These are phyloP conservation scores for Mizuhopecten yessoensis DNA, from an alignment of 1,140 invertebrate genomes.

Conservation along the genomic window DNA sequence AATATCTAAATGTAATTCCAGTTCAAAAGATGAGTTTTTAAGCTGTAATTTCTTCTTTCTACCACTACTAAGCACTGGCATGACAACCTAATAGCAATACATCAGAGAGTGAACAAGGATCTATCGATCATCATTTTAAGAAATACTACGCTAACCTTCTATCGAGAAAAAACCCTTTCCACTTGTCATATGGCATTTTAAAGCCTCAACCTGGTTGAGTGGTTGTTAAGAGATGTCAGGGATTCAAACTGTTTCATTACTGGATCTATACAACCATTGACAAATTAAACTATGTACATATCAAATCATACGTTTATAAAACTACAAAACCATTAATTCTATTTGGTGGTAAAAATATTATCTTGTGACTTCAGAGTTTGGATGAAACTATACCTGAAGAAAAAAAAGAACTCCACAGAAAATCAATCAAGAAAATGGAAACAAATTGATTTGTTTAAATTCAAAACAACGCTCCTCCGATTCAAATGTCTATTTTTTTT, in stretches of 20 bases:
- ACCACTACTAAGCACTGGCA: background rate
- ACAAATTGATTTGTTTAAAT: slow-evolving; percentile 36
- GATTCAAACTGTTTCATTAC: background rate
- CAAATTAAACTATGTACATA: slow-evolving; percentile 7
- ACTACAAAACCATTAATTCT: background rate
- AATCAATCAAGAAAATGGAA: slow-evolving; percentile 39
- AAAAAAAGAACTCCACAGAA: background rate
- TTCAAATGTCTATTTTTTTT: slow-evolving; percentile 7
- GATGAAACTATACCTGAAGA: background rate
- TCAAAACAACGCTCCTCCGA: slow-evolving; percentile 32
- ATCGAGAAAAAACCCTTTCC: background rate
- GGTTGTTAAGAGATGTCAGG: background rate
- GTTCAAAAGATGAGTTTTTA: slow-evolving; percentile 7
- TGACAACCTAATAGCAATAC: background rate
- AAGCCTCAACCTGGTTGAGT: slow-evolving; percentile 17
- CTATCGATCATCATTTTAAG: slow-evolving; percentile 39
- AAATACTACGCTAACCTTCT: slow-evolving; percentile 18
- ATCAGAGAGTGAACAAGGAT: background rate
- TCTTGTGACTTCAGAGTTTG: slow-evolving; percentile 1
- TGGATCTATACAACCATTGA: background rate
- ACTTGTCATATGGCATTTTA: background rate
- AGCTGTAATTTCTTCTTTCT: background rate
- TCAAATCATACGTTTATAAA: slow-evolving; percentile 7
- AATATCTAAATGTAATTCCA: slow-evolving; percentile 21
- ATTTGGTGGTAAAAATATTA: background rate